Evolutionary conservation across 2,113 vertebrate genomes (phyloP).

Genomic region (Myotis brandtii): DNA sequence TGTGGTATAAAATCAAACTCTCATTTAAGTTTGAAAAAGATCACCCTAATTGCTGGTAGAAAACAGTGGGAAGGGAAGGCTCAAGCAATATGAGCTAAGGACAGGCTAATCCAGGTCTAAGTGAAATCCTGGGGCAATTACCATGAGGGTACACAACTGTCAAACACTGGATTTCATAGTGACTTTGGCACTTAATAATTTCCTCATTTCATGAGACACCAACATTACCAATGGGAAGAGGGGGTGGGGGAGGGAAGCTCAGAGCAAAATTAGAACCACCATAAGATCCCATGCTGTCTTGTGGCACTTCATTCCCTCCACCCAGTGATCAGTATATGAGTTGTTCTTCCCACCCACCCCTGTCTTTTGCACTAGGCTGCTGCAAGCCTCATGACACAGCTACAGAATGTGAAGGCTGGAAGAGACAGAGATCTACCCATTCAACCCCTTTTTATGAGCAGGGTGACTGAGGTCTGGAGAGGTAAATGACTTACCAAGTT

Average conservation of each 20-base stretch:
- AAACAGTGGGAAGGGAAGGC: not conserved
- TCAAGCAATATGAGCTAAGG: not conserved
- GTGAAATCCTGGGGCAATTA: not conserved
- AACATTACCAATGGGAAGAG: not conserved
- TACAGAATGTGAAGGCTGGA: not conserved
- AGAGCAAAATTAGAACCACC: not conserved
- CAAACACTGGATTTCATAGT: constrained; percentile 2
- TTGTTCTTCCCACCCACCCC: not conserved
- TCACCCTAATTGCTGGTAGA: not conserved
- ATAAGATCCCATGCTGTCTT: not conserved
- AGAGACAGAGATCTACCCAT: not conserved
- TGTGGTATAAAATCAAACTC: not conserved
- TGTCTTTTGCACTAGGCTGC: not conserved
- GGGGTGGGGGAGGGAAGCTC: accelerated
- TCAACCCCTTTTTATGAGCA: not conserved
- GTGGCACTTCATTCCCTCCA: not conserved
- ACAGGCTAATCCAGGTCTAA: not conserved
- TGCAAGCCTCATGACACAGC: not conserved
- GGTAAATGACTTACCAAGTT: not conserved
- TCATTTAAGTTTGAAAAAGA: not conserved
- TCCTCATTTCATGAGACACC: constrained; percentile 4
- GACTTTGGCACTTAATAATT: not conserved
- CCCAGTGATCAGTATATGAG: not conserved
- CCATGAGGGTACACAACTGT: not conserved
- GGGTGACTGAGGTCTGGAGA: not conserved